These are phyloP conservation scores for Apamea epomidion DNA, from an alignment of 2,888 invertebrate species.

Conservation along the genomic window DNA sequence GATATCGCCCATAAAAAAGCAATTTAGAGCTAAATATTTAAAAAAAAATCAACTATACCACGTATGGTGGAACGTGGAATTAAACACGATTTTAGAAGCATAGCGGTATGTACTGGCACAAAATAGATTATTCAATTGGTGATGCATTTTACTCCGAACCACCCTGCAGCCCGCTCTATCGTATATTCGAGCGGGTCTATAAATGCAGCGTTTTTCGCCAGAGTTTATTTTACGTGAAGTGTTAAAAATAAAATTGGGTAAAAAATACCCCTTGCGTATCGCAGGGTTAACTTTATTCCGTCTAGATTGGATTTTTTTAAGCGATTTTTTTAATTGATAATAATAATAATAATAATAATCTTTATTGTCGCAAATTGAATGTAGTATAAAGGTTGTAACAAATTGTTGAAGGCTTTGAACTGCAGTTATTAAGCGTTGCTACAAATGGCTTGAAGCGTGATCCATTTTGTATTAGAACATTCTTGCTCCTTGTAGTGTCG, in stretches of 20 bases:
- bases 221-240: constrained; percentile 69
- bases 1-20: constrained; percentile 27
- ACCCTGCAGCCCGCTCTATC: constrained; percentile 63
- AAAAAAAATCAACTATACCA: constrained; percentile 24
- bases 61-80: constrained; percentile 17
- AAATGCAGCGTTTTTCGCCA: constrained; percentile 69
- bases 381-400: constrained; percentile 35
- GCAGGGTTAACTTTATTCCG: constrained; percentile 60
- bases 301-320: constrained; percentile 61
- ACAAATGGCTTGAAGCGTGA: constrained; percentile 33
- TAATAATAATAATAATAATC: no score
- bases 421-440: constrained; percentile 32
- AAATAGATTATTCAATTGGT: constrained; percentile 84
- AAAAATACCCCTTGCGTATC: constrained; percentile 60
- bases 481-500: background rate
- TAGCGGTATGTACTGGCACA: constrained; percentile 58
- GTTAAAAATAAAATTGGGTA: constrained; percentile 71
- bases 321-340: constrained; percentile 49
- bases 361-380: no score
- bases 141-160: constrained; percentile 75
- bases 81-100: constrained; percentile 42
- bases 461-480: constrained; percentile 21
- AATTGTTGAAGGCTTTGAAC: constrained; percentile 41
- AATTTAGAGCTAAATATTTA: constrained; percentile 22
- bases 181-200: constrained; percentile 70